Conservation (phyloP, 2,888 invertebrate species). For the Cordilura impudica region DNA sequence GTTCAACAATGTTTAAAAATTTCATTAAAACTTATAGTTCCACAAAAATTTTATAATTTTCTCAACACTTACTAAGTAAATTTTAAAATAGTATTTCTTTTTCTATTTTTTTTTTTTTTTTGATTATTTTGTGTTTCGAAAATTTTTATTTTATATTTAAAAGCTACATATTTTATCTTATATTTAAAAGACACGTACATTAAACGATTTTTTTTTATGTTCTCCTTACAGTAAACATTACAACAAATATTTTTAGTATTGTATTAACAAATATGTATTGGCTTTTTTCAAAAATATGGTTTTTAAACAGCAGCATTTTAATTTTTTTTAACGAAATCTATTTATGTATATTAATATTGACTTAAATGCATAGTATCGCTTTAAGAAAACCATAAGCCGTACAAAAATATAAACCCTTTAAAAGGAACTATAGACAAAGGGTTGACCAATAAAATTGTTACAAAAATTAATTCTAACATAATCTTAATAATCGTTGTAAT, state of each 20-base stretch:
- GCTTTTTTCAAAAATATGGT: conserved; percentile 21
- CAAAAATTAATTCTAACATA: neutral
- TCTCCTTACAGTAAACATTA: conserved; percentile 10
- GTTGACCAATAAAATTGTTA: conserved; percentile 18
- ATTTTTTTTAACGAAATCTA: neutral
- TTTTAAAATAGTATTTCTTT: conserved; percentile 44
- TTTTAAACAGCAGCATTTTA: conserved; percentile 48
- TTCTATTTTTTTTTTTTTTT: conserved; percentile 11
- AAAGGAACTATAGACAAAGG: neutral
- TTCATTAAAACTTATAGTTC: too few relatives aligned
- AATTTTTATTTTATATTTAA: conserved; percentile 18
- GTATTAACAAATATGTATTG: neutral
- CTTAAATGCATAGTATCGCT: conserved; percentile 37
- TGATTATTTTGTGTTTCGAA: conserved; percentile 23
- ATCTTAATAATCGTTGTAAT: neutral
- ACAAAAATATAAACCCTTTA: conserved; percentile 38
- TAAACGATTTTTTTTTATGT: conserved; percentile 17
- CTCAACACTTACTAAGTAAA: conserved; percentile 30
- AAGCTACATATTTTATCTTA: neutral
- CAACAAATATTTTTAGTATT: conserved; percentile 34
- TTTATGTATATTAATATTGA: neutral
- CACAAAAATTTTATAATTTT: neutral
- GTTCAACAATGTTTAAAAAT: too few relatives aligned
- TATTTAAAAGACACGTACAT: conserved; percentile 4
- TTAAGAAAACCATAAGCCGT: conserved; percentile 53